These are phyloP conservation scores for Drosophila subpulchrella DNA, from an alignment of 1,140 invertebrate species.

Conservation along the genomic window DNA sequence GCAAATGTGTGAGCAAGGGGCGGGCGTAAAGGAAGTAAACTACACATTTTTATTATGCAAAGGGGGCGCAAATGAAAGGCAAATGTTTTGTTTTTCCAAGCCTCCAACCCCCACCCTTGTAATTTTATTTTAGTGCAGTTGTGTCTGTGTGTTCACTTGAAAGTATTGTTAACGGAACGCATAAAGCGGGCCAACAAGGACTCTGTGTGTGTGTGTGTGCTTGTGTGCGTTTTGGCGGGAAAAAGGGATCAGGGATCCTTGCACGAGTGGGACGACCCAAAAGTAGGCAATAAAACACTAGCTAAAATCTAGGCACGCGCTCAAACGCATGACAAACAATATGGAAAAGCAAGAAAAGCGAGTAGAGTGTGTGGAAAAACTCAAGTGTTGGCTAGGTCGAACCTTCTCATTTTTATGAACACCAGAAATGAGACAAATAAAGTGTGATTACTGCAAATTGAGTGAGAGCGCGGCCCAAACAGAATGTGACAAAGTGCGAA, in stretches of 20 bases:
- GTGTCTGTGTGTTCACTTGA: constrained; percentile 67
- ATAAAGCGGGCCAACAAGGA: constrained; percentile 54
- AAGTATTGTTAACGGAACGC: constrained; percentile 75
- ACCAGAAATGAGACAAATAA: constrained; percentile 75
- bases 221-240: not conserved
- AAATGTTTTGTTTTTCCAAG: constrained; percentile 78
- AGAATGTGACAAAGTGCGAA: constrained; percentile 18
- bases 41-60: constrained; percentile 83
- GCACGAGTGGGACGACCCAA: constrained; percentile 44
- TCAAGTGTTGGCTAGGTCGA: constrained; percentile 8
- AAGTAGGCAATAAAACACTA: constrained; percentile 83
- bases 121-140: constrained; percentile 49
- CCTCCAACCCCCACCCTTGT: not conserved
- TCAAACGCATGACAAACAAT: constrained; percentile 63
- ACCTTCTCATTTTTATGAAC: constrained; percentile 65
- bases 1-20: constrained; percentile 24
- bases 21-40: constrained; percentile 65
- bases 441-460: constrained; percentile 80
- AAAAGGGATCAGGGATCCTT: constrained; percentile 3
- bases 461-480: constrained; percentile 52
- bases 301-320: constrained; percentile 74
- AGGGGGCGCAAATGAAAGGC: constrained; percentile 81
- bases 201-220: not conserved
- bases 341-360: constrained; percentile 27
- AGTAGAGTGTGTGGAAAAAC: constrained; percentile 36